Conservation (phyloP, 1,140 invertebrate species). For the Caenorhabditis brenneri region DNA sequence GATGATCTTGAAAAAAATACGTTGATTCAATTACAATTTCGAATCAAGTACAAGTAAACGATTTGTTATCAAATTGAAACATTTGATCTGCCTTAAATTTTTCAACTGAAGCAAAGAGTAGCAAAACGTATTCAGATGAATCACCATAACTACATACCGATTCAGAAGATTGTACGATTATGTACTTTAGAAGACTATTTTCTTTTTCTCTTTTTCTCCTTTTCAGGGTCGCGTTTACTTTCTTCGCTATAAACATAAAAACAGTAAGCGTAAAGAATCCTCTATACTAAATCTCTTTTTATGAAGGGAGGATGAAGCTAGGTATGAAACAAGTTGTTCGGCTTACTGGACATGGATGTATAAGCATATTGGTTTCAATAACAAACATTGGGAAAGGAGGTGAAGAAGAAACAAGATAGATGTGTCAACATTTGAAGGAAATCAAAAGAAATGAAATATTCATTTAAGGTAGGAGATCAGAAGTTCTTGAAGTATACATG, state of each 20-base stretch:
- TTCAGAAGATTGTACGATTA: slow-evolving; percentile 17
- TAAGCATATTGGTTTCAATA: slow-evolving; percentile 36
- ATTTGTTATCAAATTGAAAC: too few species aligned
- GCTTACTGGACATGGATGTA: not conserved
- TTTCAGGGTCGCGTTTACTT: slow-evolving; percentile 3
- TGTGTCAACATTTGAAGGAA: not conserved
- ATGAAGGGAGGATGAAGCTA: not conserved
- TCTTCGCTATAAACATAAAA: not conserved
- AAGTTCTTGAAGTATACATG: too few species aligned
- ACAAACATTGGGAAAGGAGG: not conserved
- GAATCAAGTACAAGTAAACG: too few species aligned
- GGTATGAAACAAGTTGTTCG: slow-evolving; percentile 23
- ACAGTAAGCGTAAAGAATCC: not conserved
- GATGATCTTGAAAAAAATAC: too few species aligned
- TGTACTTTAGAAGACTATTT: slow-evolving; percentile 7
- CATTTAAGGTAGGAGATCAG: not conserved
- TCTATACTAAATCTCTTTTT: not conserved
- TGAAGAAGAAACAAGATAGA: slow-evolving; percentile 1
- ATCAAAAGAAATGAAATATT: not conserved
- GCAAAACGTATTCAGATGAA: not conserved
- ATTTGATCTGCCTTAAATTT: too few species aligned
- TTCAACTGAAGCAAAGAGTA: not conserved
- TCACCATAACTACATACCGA: not conserved
- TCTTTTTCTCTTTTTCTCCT: not conserved
- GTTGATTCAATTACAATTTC: too few species aligned